Conservation (phyloP, 2,888 invertebrate genomes). For the Tinea pellionella region DNA sequence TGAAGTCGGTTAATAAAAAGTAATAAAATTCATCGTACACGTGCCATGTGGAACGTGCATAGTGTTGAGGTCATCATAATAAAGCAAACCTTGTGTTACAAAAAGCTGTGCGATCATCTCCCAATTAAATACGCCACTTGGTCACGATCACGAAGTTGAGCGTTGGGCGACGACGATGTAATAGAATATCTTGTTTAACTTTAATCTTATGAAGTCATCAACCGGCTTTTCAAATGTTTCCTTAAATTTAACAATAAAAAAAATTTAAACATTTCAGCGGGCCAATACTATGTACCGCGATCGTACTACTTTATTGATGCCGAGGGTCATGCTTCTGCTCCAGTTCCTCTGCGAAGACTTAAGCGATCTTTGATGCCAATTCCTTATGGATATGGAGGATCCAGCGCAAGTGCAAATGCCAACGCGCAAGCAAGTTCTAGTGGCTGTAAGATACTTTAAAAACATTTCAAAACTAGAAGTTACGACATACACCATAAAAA, state of each 20-base stretch:
- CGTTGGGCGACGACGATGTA: neutral
- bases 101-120: conserved; percentile 10
- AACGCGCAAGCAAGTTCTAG: conserved; percentile 25
- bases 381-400: conserved; percentile 24
- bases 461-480: too few relatives aligned
- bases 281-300: conserved; percentile 70
- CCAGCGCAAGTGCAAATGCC: conserved; percentile 23
- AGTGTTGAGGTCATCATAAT: neutral
- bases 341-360: conserved; percentile 52
- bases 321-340: conserved; percentile 63
- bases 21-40: neutral
- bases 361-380: conserved; percentile 42
- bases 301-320: conserved; percentile 70
- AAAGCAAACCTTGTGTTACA: neutral
- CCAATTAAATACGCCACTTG: neutral
- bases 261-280: conserved; percentile 37
- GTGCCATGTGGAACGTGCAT: neutral
- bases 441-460: conserved; percentile 28
- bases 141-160: conserved; percentile 9
- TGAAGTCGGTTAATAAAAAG: too few relatives aligned
- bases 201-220: neutral
- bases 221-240: neutral
- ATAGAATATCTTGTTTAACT: neutral
- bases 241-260: neutral
- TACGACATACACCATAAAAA: too few relatives aligned